Evolutionary conservation across 2,797 vertebrate species (phyloP).

Genomic region (Huso huso): DNA sequence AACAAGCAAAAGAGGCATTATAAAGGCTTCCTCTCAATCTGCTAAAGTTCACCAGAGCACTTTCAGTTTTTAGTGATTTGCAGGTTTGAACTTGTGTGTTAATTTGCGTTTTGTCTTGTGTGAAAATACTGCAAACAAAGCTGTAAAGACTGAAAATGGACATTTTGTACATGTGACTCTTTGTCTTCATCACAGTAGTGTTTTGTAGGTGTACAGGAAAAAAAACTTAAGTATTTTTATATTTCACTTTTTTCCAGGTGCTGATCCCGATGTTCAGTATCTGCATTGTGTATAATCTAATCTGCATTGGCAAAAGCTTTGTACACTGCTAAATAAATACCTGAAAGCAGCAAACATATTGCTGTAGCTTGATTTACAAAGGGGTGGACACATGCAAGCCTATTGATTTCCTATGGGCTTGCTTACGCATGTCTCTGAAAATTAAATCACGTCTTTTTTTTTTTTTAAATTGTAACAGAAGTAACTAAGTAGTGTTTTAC

Average conservation of each 20-base stretch:
- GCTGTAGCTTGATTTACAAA: conserved; percentile 1
- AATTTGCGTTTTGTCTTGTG: not conserved
- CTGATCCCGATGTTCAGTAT: not conserved
- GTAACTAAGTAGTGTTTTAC: too few relatives aligned
- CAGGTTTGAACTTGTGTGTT: not conserved
- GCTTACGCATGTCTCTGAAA: not conserved
- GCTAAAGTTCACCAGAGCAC: not conserved
- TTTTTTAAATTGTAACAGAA: too few relatives aligned
- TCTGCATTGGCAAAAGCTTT: not conserved
- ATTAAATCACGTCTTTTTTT: too few relatives aligned
- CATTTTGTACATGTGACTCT: too few relatives aligned
- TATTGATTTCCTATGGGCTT: conserved; percentile 4
- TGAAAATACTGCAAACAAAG: not conserved
- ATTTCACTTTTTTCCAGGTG: not conserved
- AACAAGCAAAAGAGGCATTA: not conserved
- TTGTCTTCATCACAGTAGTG: not conserved
- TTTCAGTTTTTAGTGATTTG: not conserved
- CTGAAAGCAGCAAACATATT: not conserved
- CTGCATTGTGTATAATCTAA: conserved; percentile 2
- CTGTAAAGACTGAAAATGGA: not conserved
- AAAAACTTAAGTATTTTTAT: not conserved
- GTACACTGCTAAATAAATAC: not conserved
- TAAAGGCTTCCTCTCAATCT: not conserved
- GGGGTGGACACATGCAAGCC: not conserved
- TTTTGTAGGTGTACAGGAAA: not conserved